Conservation (phyloP, 2,888 invertebrate species). For the Trissoscelio sp. region DNA sequence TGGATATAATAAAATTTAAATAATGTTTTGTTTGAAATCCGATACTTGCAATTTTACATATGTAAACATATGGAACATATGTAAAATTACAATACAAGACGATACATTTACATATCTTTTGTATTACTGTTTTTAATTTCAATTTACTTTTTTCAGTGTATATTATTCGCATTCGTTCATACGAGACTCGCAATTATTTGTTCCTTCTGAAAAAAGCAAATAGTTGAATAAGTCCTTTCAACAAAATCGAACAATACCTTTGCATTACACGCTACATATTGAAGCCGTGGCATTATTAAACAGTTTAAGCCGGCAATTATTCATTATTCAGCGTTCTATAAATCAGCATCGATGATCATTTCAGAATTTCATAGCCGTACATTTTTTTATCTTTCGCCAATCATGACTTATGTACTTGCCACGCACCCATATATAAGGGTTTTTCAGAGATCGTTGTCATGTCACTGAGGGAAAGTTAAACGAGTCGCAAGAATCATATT, state of each 20-base stretch:
- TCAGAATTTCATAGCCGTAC: conserved; percentile 15
- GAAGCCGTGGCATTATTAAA: conserved; percentile 5
- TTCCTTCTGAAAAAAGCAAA: too few species aligned
- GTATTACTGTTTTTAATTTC: too few species aligned
- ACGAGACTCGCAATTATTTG: too few species aligned
- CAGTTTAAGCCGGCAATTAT: conserved; percentile 14
- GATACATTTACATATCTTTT: too few species aligned
- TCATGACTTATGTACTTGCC: conserved; percentile 1
- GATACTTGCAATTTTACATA: neutral
- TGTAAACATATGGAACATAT: neutral
- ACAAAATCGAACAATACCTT: neutral
- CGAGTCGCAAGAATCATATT: conserved; percentile 22
- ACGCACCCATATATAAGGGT: conserved; percentile 1
- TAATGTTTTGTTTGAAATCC: too few species aligned
- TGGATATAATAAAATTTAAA: too few species aligned
- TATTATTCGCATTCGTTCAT: too few species aligned
- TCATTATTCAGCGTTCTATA: conserved; percentile 27
- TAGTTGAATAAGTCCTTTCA: neutral
- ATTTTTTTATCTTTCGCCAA: conserved; percentile 10
- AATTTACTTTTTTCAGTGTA: too few species aligned
- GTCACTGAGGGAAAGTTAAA: conserved; percentile 31
- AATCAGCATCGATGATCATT: conserved; percentile 33
- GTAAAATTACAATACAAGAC: too few species aligned
- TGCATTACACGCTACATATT: neutral
- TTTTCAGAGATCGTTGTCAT: conserved; percentile 20